A percentile compares a stretch with the other conserved stretches of the same genome.
phyloP scores from a whole-genome alignment of 2,888 invertebrate species.

The Megalurothrips usitatus region DNA sequence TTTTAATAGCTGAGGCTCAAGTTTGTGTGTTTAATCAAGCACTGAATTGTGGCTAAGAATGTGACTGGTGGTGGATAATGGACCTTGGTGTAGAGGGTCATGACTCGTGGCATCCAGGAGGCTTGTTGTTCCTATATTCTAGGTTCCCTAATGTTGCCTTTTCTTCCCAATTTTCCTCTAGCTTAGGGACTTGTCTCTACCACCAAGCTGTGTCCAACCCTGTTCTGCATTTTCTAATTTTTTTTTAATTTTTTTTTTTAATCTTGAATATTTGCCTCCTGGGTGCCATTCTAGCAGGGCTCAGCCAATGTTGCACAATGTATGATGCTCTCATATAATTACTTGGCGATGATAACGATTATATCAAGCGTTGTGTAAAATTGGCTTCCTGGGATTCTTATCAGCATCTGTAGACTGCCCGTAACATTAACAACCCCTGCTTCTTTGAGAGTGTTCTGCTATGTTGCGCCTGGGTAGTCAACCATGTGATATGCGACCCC shows the following conservation, averaged over 20 bases:
- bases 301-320: background rate
- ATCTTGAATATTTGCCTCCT: background rate
- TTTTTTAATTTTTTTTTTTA: background rate
- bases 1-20: conserved; percentile 14
- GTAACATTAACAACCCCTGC: conserved; percentile 22
- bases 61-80: background rate
- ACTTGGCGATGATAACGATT: background rate
- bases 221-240: conserved; percentile 14
- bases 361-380: background rate
- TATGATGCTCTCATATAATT: background rate
- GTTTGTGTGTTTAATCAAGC: conserved; percentile 9
- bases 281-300: background rate
- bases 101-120: background rate
- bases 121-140: background rate
- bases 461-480: conserved; percentile 18
- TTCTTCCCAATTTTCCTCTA: conserved; percentile 31
- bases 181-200: conserved; percentile 28
- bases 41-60: conserved; percentile 4
- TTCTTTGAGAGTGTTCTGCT: conserved; percentile 22
- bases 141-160: conserved; percentile 29
- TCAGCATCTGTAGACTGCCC: conserved; percentile 12
- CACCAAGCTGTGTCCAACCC: conserved; percentile 1
- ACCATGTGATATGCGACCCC: conserved; percentile 21
- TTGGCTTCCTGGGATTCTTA: conserved; percentile 19
- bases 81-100: background rate